Evolutionary conservation across 2,888 invertebrate species (phyloP).

Genomic region (Norana najaformis): DNA sequence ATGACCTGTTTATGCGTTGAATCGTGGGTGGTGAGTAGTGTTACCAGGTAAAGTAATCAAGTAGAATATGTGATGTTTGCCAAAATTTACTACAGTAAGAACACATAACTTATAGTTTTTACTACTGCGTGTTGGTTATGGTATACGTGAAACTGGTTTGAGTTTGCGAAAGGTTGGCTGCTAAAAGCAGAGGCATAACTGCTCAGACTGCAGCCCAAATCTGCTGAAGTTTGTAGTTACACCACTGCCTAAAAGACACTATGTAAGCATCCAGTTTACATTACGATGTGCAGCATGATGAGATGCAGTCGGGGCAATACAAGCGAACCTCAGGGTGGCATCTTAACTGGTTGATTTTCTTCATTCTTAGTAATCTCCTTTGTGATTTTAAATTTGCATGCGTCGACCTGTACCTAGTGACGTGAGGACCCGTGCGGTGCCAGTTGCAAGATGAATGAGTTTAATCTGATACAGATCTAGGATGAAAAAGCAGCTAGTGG

Average conservation of each 20-base stretch:
- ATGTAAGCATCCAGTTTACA: neutral
- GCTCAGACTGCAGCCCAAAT: neutral
- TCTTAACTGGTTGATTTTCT: too few relatives aligned
- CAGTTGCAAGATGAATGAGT: neutral
- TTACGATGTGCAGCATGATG: neutral
- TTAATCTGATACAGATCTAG: neutral
- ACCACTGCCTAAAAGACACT: neutral
- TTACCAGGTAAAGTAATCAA: neutral
- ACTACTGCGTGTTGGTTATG: neutral
- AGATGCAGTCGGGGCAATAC: too few relatives aligned
- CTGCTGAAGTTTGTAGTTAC: neutral
- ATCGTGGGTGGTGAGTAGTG: neutral
- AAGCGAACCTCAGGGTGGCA: too few relatives aligned
- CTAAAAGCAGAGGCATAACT: neutral
- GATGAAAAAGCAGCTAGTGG: neutral
- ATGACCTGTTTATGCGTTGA: constrained; percentile 13
- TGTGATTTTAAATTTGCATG: neutral
- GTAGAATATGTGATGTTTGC: neutral
- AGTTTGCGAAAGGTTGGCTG: neutral
- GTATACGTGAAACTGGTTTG: neutral
- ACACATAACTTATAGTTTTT: neutral
- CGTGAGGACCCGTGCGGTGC: neutral
- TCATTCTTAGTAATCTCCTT: neutral
- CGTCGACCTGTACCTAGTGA: neutral
- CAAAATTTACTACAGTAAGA: neutral